Conservation (phyloP, 2,888 invertebrate genomes). For the Mimas tiliae region DNA sequence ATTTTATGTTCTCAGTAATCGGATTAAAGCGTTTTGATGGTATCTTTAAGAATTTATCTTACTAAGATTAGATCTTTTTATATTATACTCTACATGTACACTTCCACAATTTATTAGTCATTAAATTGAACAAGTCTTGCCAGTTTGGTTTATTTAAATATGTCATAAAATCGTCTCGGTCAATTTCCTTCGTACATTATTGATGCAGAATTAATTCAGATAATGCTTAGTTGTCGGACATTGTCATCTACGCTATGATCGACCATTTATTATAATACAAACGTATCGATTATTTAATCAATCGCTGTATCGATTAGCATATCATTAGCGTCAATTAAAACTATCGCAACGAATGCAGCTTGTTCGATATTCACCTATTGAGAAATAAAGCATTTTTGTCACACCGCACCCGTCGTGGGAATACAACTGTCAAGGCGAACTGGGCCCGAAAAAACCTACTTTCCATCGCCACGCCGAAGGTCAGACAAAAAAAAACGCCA, state of each 20-base stretch:
- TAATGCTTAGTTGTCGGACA: slow-evolving; percentile 7
- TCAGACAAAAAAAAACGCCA: slow-evolving; percentile 50
- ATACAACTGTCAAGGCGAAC: slow-evolving; percentile 66
- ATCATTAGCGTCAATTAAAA: slow-evolving; percentile 28
- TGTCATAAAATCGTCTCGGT: background rate
- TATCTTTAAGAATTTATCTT: background rate
- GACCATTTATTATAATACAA: slow-evolving; percentile 23
- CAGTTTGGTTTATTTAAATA: background rate
- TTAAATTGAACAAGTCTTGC: background rate
- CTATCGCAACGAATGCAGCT: slow-evolving; percentile 4
- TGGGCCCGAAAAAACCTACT: slow-evolving; percentile 61
- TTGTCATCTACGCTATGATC: background rate
- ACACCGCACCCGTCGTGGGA: slow-evolving; percentile 50
- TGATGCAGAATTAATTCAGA: slow-evolving; percentile 18
- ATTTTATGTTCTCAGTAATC: background rate
- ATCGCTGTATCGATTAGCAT: slow-evolving; percentile 34
- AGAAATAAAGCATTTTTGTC: slow-evolving; percentile 42
- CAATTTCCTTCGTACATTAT: background rate
- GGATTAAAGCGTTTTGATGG: background rate
- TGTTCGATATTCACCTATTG: slow-evolving; percentile 33
- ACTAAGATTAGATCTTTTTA: background rate
- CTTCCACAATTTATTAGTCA: background rate
- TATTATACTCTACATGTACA: background rate
- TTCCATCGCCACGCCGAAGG: slow-evolving; percentile 62
- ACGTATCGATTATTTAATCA: slow-evolving; percentile 28